Evolutionary conservation across 2,113 vertebrate species (phyloP), one percentile per base, ranked within the genome.

Genomic region (Apus apus): DNA sequence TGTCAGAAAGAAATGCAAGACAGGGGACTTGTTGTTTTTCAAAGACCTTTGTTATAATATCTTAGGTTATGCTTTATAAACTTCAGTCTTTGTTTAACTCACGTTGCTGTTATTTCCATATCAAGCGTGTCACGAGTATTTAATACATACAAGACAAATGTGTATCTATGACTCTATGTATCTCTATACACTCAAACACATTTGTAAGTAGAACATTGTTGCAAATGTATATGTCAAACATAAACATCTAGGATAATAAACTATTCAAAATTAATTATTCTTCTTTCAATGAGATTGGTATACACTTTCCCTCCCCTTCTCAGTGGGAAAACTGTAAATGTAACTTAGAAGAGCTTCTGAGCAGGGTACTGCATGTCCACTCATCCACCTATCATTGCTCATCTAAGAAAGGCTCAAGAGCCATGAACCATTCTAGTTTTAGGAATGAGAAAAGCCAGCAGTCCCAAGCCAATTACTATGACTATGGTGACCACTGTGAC

Each of bases 401-500:
- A 40, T 29, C 34, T 67, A 27, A 29, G 12, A 40, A 40, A 21
- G 48, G 25, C n/a, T 27, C 27, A 64, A 29, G 78, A 74, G 43
- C 38, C 38, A 48, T 53, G 66, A 45, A 32, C 7, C 18, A 8
- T 0, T 75, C 27, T 10, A 46, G 38, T 3, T 61, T 58, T 48
- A 45, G 53, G 60, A 81, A 34, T 4, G 10, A 61, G 43, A 78
- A 51, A 48, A 46, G 21, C 13, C 6, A 56, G 53, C 43, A 86
- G 45, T 34, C 15, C 64, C 79, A 66, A 30, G 21, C 6, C 58
- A 53, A 10, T 29, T 9, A 34, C 54, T 60, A 13, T 1, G 4
- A 3, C 46, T 67, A 8, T 0, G 6, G n/a, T 64, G 64, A 17
- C 43, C 4, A 1, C 10, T 15, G 36, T 2, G 4, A 43, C 15